Conservation (phyloP, 2,888 invertebrate species). For the Eupithecia vulgata region DNA sequence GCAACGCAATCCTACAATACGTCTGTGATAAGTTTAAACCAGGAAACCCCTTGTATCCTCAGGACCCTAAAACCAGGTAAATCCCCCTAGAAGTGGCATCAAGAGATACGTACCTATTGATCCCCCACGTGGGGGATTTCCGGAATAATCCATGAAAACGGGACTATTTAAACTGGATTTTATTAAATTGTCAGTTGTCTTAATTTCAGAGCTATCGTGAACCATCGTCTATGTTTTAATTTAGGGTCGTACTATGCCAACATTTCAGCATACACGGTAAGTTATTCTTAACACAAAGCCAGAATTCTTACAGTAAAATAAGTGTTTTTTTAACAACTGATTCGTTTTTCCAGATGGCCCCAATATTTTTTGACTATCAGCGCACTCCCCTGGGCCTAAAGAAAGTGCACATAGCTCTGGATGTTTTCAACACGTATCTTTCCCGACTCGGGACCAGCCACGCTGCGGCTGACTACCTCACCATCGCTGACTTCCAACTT, state of each 20-base stretch:
- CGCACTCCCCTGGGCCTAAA: constrained; percentile 87
- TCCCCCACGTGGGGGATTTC: too few relatives aligned
- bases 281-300: constrained; percentile 46
- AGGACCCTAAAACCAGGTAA: constrained; percentile 84
- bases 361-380: constrained; percentile 90
- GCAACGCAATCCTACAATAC: constrained; percentile 87
- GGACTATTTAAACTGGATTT: not conserved
- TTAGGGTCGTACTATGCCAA: constrained; percentile 89
- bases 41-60: constrained; percentile 87
- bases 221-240: constrained; percentile 91
- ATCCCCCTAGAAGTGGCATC: not conserved
- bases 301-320: not conserved
- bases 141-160: too few relatives aligned
- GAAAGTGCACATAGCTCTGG: constrained; percentile 87
- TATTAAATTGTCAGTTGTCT: not conserved
- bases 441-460: constrained; percentile 84
- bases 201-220: constrained; percentile 86
- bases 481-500: constrained; percentile 90
- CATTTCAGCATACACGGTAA: constrained; percentile 86
- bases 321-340: not conserved
- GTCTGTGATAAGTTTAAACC: constrained; percentile 90
- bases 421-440: constrained; percentile 87
- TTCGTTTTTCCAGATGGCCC: constrained; percentile 85
- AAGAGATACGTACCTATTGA: not conserved
- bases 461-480: constrained; percentile 87